Base-by-base conservation (phyloP, 2,888 invertebrate species). In the Brenthis ino region DNA sequence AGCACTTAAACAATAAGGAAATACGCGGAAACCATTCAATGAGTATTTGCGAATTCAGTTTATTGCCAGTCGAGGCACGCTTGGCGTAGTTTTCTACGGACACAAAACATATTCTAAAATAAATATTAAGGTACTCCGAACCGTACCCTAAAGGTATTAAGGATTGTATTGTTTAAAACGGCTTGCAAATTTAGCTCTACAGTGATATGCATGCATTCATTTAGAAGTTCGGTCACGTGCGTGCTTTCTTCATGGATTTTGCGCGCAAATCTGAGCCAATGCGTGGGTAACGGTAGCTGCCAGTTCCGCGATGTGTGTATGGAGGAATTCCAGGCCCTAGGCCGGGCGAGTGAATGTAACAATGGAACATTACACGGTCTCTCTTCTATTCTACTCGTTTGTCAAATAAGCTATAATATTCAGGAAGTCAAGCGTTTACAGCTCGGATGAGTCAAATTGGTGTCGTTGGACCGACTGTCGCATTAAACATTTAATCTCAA, bases 171-270 rank as follows among this genome's bases (percentile, higher is more conserved):
- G 69, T 71, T 55, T 58, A 67, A 57, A 67, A 69, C 65, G 64
- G 70, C 64, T 74, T 69, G 76, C 72, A 77, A 71, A 75, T 72
- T 75, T 74, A 69, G 70, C 73, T 70, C 75, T 71, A 77, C 69
- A 69, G 73, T 69, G 72, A 73, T 75, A 77, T 82, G 80, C 82
- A 85, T 82, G 83, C 84, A 79, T 82, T 75, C 76, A 75, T 81
- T 91, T 83, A 76, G 83, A 78, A 91, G 84, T 82, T 84, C 70
- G 79, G 85, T 89, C 92, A 91, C 91, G 92, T 84, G 85, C 86
- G 80, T 85, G 91, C 91, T 91, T 91, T 91, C 92, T 90, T 91
- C 87, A 85, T 84, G 86, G 81, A 87, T 89, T 90, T 92, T 87
- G 90, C 89, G 87, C 87, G 89, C 89, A 85, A 91, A 90, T 87